Evolutionary conservation across 1,140 invertebrate genomes (phyloP).

Genomic region (Orchestia grillus): DNA sequence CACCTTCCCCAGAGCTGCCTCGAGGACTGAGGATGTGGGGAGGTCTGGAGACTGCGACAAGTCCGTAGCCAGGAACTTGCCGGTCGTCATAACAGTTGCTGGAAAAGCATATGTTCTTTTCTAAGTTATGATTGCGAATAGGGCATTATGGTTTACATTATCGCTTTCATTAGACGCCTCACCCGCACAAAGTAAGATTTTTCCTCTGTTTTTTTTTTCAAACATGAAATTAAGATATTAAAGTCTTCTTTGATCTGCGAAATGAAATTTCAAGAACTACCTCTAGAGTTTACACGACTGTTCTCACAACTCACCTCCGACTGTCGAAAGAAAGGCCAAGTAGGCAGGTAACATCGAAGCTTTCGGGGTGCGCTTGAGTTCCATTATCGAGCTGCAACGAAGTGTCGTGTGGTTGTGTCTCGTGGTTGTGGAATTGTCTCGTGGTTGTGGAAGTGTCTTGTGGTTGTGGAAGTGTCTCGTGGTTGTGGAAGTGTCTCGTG

Average conservation of each 20-base stretch:
- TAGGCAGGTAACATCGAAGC: background rate
- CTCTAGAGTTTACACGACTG: background rate
- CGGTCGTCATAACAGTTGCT: background rate
- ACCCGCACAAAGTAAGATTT: no score
- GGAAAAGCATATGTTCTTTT: background rate
- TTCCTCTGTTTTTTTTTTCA: background rate
- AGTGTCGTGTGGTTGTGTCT: background rate
- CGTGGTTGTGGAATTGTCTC: no score
- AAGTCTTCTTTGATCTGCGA: background rate
- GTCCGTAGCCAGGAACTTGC: background rate
- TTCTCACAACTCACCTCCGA: background rate
- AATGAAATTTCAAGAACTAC: background rate
- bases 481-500: no score
- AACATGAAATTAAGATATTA: background rate
- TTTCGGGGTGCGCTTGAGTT: background rate
- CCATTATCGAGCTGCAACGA: background rate
- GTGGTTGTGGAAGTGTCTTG: no score
- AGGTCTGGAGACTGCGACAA: background rate
- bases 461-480: no score
- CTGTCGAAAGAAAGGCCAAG: background rate
- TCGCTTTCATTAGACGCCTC: no score
- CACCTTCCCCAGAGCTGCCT: background rate
- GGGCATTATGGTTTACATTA: no score
- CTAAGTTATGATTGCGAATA: no score
- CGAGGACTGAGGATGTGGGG: background rate